Base-by-base conservation (phyloP, 2,797 vertebrate species). In the Pseudomugil tenellus region DNA sequence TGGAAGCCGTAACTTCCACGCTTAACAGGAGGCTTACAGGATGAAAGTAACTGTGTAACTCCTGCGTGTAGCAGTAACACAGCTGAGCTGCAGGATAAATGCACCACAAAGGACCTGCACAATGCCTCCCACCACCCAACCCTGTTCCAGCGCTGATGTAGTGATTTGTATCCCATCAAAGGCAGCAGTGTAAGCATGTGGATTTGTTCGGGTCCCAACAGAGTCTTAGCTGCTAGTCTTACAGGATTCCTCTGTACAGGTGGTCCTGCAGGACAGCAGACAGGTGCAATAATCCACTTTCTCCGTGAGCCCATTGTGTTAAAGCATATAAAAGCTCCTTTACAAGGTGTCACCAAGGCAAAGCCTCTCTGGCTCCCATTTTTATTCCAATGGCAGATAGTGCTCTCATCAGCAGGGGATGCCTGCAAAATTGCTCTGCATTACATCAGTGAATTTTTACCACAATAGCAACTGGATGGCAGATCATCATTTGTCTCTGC, bases 251-350 rank as follows among this genome's bases (percentile, higher is more conserved):
- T 58, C 25, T 23, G 67, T 41, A 60, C 25, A 5, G 67, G 74
- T 58, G 81, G 81, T 80, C 79, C 70, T 64, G 57, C 75, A 75
- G 84, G 77, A 79, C 78, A 39, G 58, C 54, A 74, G 66, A 70
- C 72, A 85, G 80, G 84, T 83, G 62, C 81, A 77, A 72, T 87
- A 86, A 90, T 88, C 83, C 86, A 73, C 69, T 85, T 70, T 66
- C 31, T 59, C 59, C 79, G 70, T 75, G 74, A 87, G 72, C 70
- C 74, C 64, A 68, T 83, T 88, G 81, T 86, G 83, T 74, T 76
- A 67, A 74, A 77, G 66, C 75, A 74, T 62, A 71, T 84, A 79
- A 82, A 87, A 77, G 70, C 69, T n/a, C 65, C 67, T 80, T 82
- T 79, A 83, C 79, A 80, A 58, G 13, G 14, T 76, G 74, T 76